Percentiles rank a stretch among this genome's conserved stretches.
These are phyloP conservation scores for Nasonia vitripennis DNA, from an alignment of 1,140 invertebrate genomes.

Conservation along the genomic window DNA sequence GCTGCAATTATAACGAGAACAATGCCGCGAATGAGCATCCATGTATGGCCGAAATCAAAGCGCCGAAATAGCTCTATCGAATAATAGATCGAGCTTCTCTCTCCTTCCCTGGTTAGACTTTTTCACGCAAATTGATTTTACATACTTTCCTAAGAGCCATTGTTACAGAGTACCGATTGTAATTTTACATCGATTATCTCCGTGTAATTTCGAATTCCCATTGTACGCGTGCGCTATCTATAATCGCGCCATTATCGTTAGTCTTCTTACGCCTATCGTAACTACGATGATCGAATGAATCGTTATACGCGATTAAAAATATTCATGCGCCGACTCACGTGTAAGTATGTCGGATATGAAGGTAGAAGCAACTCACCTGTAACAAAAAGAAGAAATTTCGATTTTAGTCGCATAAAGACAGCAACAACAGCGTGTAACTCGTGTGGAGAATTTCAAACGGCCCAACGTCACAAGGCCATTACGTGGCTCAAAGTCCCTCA, in stretches of 20 bases:
- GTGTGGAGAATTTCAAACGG: not conserved
- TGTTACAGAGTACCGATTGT: too few relatives aligned
- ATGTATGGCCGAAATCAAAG: not conserved
- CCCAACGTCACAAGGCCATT: not conserved
- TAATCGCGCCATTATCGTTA: too few relatives aligned
- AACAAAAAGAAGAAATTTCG: not conserved
- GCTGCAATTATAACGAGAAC: constrained; percentile 19
- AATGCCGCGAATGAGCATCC: constrained; percentile 15
- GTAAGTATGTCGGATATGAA: too few relatives aligned
- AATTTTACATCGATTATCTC: too few relatives aligned
- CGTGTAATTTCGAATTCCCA: too few relatives aligned
- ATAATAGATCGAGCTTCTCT: not conserved
- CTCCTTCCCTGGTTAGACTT: not conserved
- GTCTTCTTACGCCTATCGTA: too few relatives aligned
- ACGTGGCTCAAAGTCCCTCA: not conserved
- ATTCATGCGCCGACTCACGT: too few relatives aligned
- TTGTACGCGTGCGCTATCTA: too few relatives aligned
- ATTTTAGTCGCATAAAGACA: not conserved
- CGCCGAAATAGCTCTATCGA: not conserved
- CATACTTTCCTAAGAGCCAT: not conserved
- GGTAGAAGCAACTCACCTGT: too few relatives aligned
- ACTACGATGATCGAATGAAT: too few relatives aligned
- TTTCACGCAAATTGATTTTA: not conserved
- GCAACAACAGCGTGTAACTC: too few relatives aligned
- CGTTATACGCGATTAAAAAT: too few relatives aligned